Evolutionary conservation across 1,140 invertebrate genomes (phyloP).

Genomic region (Cydia splendana): DNA sequence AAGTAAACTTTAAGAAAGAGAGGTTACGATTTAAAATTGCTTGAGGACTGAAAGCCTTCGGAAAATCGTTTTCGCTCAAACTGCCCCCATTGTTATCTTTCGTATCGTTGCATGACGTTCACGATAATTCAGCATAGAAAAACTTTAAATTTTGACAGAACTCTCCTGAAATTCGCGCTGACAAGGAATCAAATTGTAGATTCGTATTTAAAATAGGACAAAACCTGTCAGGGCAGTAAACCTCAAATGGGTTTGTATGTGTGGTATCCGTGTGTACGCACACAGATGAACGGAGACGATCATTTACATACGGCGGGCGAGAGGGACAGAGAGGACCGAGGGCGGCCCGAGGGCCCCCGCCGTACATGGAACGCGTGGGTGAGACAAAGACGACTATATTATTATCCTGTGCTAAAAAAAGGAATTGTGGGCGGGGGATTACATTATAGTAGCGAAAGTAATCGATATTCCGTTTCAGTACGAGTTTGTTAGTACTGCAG

Average conservation of each 20-base stretch:
- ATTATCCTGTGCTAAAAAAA: conserved; percentile 81
- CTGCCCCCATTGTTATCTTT: conserved; percentile 67
- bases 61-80: conserved; percentile 59
- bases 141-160: conserved; percentile 7
- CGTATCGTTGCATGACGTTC: conserved; percentile 57
- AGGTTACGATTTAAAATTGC: conserved; percentile 44
- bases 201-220: conserved; percentile 76
- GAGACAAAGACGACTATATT: conserved; percentile 77
- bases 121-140: neutral
- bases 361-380: conserved; percentile 50
- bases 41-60: conserved; percentile 37
- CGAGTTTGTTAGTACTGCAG: conserved; percentile 73
- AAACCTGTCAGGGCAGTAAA: conserved; percentile 77
- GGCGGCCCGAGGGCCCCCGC: conserved; percentile 53
- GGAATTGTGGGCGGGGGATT: conserved; percentile 80
- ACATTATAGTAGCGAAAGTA: conserved; percentile 82
- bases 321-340: conserved; percentile 65
- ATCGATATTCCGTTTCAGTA: conserved; percentile 82
- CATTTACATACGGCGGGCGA: conserved; percentile 75
- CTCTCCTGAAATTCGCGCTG: conserved; percentile 33
- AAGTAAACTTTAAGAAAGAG: conserved; percentile 43
- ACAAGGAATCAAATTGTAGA: conserved; percentile 56
- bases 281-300: conserved; percentile 67
- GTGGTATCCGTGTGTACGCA: conserved; percentile 51
- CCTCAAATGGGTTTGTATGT: conserved; percentile 59